phyloP scores from a whole-genome alignment of 2,113 vertebrate genomes.

The Rhipidura dahli region DNA sequence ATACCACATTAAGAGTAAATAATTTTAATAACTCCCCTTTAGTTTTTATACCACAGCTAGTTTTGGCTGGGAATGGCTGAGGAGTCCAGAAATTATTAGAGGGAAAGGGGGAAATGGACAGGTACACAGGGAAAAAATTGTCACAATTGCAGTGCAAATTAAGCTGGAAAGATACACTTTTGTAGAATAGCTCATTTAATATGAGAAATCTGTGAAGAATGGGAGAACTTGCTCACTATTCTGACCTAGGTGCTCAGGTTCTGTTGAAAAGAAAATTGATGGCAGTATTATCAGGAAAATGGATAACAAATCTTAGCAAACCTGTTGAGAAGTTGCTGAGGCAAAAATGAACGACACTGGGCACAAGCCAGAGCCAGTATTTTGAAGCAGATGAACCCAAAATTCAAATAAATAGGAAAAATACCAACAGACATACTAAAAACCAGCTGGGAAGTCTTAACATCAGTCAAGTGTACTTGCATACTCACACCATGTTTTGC shows the following conservation, averaged over 20 bases:
- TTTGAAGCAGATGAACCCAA: not conserved
- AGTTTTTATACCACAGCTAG: not conserved
- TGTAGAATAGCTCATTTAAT: not conserved
- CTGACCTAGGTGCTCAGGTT: not conserved
- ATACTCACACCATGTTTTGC: not conserved
- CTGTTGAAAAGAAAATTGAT: not conserved
- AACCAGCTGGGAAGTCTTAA: not conserved
- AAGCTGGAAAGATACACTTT: not conserved
- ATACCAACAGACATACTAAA: not conserved
- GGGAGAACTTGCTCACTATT: not conserved
- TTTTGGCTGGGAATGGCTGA: not conserved
- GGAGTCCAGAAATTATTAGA: not conserved
- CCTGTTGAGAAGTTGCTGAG: not conserved
- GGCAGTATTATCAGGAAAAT: not conserved
- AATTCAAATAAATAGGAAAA: not conserved
- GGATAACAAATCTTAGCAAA: not conserved
- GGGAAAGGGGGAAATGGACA: not conserved
- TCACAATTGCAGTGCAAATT: not conserved
- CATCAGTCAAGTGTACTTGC: not conserved
- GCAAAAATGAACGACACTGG: not conserved
- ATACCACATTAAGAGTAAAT: not conserved
- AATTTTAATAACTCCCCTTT: not conserved
- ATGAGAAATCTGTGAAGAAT: not conserved
- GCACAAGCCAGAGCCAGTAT: not conserved
- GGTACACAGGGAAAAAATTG: not conserved